Percentiles rank a stretch among this genome's conserved stretches.
Evolutionary conservation across 1,140 invertebrate genomes (phyloP).

Genomic region (Atta colombica): DNA sequence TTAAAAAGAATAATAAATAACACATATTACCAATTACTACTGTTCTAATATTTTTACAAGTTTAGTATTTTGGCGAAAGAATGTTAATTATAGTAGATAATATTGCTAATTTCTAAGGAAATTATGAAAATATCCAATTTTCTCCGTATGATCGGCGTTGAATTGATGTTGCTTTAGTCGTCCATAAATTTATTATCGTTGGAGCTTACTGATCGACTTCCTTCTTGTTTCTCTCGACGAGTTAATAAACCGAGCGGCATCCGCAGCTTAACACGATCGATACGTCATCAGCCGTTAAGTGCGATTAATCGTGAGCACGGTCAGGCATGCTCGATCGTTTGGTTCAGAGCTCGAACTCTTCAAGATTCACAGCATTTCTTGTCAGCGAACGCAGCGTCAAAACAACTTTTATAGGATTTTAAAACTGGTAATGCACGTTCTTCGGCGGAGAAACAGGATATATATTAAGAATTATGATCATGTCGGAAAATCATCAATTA

Average conservation of each 20-base stretch:
- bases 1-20: not conserved
- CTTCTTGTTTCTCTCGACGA: conserved; percentile 49
- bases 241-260: conserved; percentile 45
- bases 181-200: conserved; percentile 23
- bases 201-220: conserved; percentile 36
- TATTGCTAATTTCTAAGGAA: not conserved
- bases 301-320: conserved; percentile 60
- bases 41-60: conserved; percentile 1
- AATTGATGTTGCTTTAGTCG: conserved; percentile 29
- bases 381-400: not conserved
- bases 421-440: conserved; percentile 49
- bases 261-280: conserved; percentile 52
- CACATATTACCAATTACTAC: not conserved
- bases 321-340: conserved; percentile 48
- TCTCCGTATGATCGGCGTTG: not conserved
- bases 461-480: conserved; percentile 39
- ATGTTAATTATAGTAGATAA: not conserved
- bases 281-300: conserved; percentile 62
- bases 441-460: not conserved
- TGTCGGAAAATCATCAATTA: not conserved
- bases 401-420: conserved; percentile 63
- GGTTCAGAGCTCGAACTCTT: conserved; percentile 52
- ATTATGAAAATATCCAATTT: conserved; percentile 20
- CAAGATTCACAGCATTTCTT: conserved; percentile 63
- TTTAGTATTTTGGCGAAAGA: conserved; percentile 3